Base-by-base conservation (phyloP, 2,888 invertebrate genomes). In the Myopa testacea region DNA sequence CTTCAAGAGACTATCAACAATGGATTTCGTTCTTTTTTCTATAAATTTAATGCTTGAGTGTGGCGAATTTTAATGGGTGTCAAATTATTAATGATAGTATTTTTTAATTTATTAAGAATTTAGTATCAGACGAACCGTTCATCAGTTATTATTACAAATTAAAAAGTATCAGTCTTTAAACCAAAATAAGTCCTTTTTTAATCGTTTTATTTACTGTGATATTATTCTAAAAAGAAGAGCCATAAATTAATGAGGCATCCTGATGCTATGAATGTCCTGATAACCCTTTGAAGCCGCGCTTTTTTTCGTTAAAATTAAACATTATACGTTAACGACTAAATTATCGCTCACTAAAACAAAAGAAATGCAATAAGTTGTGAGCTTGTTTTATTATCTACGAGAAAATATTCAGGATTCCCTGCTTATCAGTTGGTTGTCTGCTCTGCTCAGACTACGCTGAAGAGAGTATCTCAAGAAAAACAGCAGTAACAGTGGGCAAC, bases 1-100 rank as follows among this genome's bases (percentile, higher is more conserved):
- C 83, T 83, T 78, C 80, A 82, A 83, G 82, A 78, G 81, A 82
- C 83, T 84, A 85, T 87, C 85, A 84, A 82, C 78, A 81, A 81
- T 81, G 80, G 80, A 14, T 74, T 74, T 60, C 58, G 62, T 76
- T 77, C 34, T 76, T 72, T 81, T 79, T 78, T 72, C 19, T 79
- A 81, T 75, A 72, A 81, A 82, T 83, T 82, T 84, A 83, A 85
- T 84, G 80, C 82, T 82, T 84, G 78, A 84, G 84, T 84, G 84
- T 86, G 82, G 83, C 86, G 84, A 87, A 87, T 84, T 85, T 87
- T 86, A 84, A 84, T 85, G 83, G 83, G 82, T 83, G 84, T 82
- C 84, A 84, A 83, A 85, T 86, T 86, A 87, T 87, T 84, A 85
- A 87, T 87, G 81, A 77, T 79, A 58, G 63, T 63, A 75, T 76